Evolutionary conservation across 2,888 invertebrate species (phyloP), one percentile per base, ranked within the genome.

Genomic region (Eupsilia transversa): DNA sequence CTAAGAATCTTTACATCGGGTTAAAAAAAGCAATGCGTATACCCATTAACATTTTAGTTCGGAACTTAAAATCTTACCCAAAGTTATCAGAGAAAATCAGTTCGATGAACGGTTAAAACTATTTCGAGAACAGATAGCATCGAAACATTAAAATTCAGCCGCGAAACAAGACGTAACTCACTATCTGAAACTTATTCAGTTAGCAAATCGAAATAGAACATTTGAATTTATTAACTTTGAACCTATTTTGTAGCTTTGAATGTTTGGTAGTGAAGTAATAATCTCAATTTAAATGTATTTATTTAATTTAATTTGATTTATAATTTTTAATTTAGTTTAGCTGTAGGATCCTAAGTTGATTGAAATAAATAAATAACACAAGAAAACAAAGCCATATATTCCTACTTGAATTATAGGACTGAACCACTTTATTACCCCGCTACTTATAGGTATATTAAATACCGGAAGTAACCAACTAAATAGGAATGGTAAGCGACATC

Each of bases 81-180:
- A 52, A 83, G 30, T 79, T 57, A 81, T 70, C 69, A 67, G 66
- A 79, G 81, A 74, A 56, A 79, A 66, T 78, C 65, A 57, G 12
- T 56, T n/a, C 35, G 46, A 63, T 35, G 43, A 74, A 60, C 79
- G 67, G 72, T 65, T 52, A 7, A 14, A 75, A 66, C 65, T 60
- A 60, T 67, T 69, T 49, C 63, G 38, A 66, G 56, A 83, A 41
- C 66, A 57, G 56, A 78, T 63, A 49, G 27, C 57, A 79, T 79
- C 49, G 20, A 61, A 57, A 66, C 20, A 79, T 59, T 79, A 56
- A 79, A 66, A 66, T 79, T 69, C 49, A 61, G 17, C 27, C n/a
- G 43, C 30, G 30, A 69, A 80, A 79, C 46, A 63, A 41, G 69
- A 60, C 23, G 68, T 65, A 38, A 56, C n/a, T 43, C 20, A 27